phyloP scores from a whole-genome alignment of 2,888 invertebrate genomes.

The Caradrina kadenii region DNA sequence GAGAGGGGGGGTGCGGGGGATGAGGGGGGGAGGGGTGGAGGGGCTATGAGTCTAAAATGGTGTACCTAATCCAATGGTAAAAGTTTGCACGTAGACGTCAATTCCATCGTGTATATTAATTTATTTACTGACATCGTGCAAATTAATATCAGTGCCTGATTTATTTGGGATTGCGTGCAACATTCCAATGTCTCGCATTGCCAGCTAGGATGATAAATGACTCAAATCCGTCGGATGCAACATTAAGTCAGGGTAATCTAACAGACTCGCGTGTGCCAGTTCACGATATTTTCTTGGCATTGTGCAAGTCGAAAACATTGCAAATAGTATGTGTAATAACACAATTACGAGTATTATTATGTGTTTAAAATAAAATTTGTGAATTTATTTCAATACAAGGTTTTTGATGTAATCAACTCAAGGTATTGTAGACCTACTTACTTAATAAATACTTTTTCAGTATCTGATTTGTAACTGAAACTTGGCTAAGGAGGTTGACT shows the following conservation, averaged over 20 bases:
- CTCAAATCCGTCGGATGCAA: slow-evolving; percentile 47
- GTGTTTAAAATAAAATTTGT: slow-evolving; percentile 50
- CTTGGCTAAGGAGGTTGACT: neutral
- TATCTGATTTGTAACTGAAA: slow-evolving; percentile 13
- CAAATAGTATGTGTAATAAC: slow-evolving; percentile 48
- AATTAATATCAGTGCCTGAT: slow-evolving; percentile 26
- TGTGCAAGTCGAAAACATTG: slow-evolving; percentile 55
- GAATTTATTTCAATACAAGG: slow-evolving; percentile 41
- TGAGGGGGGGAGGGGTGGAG: too few species aligned
- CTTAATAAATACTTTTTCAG: neutral
- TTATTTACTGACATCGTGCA: slow-evolving; percentile 13
- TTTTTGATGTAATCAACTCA: slow-evolving; percentile 26
- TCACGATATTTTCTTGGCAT: slow-evolving; percentile 50
- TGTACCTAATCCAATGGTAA: too few species aligned
- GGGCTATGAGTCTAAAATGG: too few species aligned
- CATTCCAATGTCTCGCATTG: slow-evolving; percentile 19
- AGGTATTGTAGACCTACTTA: slow-evolving; percentile 24
- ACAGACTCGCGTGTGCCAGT: slow-evolving; percentile 43
- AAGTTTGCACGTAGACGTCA: neutral
- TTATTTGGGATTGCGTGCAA: slow-evolving; percentile 31
- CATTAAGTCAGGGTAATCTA: slow-evolving; percentile 54
- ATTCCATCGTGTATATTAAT: neutral
- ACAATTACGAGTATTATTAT: slow-evolving; percentile 51
- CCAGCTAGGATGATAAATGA: slow-evolving; percentile 55
- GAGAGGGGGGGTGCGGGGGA: too few species aligned